These are phyloP conservation scores for Oophaga sylvatica DNA, from an alignment of 2,797 vertebrate genomes.

Conservation along the genomic window DNA sequence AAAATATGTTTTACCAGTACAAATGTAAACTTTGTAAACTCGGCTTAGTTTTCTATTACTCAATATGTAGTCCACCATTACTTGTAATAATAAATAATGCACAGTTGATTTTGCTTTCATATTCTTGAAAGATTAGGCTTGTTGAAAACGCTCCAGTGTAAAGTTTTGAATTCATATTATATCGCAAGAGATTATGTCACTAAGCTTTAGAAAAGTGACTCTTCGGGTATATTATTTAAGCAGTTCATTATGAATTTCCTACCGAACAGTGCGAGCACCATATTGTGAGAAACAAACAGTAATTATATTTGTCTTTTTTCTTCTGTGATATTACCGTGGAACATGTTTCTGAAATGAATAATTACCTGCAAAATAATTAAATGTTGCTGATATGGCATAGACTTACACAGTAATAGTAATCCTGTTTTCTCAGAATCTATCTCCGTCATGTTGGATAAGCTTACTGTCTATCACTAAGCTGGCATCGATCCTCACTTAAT, in stretches of 20 bases:
- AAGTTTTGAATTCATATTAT: conserved; percentile 55
- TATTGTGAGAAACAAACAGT: conserved; percentile 70
- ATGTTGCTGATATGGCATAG: conserved; percentile 79
- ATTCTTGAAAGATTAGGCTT: background rate
- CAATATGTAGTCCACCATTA: too few relatives aligned
- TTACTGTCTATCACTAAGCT: conserved; percentile 80
- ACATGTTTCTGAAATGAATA: conserved; percentile 76
- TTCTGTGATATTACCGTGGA: conserved; percentile 69
- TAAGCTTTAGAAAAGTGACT: conserved; percentile 57
- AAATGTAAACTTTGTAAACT: too few relatives aligned
- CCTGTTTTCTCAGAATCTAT: conserved; percentile 87
- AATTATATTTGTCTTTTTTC: conserved; percentile 72
- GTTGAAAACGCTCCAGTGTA: background rate
- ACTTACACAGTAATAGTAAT: conserved; percentile 81
- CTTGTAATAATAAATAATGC: background rate
- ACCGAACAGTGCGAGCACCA: conserved; percentile 64
- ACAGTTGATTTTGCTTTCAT: background rate
- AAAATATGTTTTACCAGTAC: too few relatives aligned
- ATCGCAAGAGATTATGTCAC: conserved; percentile 26
- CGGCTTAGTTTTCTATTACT: too few relatives aligned
- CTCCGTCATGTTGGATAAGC: conserved; percentile 88
- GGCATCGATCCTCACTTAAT: conserved; percentile 79
- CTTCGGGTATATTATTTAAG: conserved; percentile 70
- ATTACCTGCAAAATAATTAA: conserved; percentile 82
- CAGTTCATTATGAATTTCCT: conserved; percentile 72